Base-by-base conservation (phyloP, 2,797 vertebrate species). In the Ceryle rudis region DNA sequence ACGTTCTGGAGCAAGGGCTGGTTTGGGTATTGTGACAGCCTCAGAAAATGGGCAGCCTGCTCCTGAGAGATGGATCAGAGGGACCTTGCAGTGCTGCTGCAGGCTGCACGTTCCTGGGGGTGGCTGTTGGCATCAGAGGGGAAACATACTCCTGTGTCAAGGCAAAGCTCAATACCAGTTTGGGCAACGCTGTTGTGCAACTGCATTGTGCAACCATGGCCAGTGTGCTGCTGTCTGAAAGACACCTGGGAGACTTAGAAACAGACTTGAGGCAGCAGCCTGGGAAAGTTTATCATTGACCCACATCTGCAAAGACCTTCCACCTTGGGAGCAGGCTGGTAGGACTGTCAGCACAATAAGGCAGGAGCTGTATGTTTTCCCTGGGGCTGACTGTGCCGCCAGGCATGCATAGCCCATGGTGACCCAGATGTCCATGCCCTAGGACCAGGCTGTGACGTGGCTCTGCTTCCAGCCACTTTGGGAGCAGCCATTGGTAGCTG, bases 1-100 rank as follows among this genome's bases (percentile, higher is more conserved):
- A 15, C 0, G 0, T 55, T 75, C 74, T 49, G 78, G 72, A 78
- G 69, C 57, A 22, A 61, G 77, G 69, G n/a, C 33, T 10, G 3
- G 0, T 54, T 37, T 33, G 31, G 46, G 33, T 23, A 19, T n/a
- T 3, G 22, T 33, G 83, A 46, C 29, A 60, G 29, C 21, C 0
- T 0, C 21, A 81, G 51, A 31, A 62, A 66, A 41, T 0, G 1
- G 3, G 9, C 21, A 8, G 3, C 3, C 0, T 2, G 5, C 14
- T 51, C 3, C 11, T 0, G 0, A 74, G 69, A 22, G 3, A 6
- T 14, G 18, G 58, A n/a, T 61, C 25, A 73, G 84, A 49, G 51
- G 20, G 29, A 39, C 3, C 35, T 54, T 4, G 0, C 3, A 0
- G 28, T 54, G 46, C 44, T 72, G 52, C 81, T 75, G 70, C 72